A percentile compares a stretch with the other conserved stretches of the same genome.
Conservation (phyloP, 2,888 invertebrate species). For the Chydorus sphaericus region DNA sequence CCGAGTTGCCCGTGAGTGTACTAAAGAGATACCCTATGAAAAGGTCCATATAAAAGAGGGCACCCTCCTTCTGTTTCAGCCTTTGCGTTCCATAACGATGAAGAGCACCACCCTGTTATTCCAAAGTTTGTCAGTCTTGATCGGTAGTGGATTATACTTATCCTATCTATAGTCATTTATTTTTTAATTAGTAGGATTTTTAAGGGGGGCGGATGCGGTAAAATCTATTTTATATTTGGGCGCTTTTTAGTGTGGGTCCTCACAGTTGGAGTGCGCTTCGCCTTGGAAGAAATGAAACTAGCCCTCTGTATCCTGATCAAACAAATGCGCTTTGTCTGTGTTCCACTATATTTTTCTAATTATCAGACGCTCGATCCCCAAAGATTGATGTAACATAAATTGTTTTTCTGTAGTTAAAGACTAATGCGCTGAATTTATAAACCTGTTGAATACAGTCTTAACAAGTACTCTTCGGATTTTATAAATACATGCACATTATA, state of each 20-base stretch:
- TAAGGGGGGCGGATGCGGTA: too few relatives aligned
- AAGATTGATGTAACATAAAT: too few relatives aligned
- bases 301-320: slow-evolving; percentile 1
- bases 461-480: too few relatives aligned
- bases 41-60: not conserved
- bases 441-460: too few relatives aligned
- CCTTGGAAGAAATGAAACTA: not conserved
- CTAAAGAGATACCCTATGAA: not conserved
- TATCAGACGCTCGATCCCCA: too few relatives aligned
- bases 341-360: too few relatives aligned
- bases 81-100: not conserved
- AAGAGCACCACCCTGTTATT: not conserved
- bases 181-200: too few relatives aligned
- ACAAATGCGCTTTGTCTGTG: not conserved
- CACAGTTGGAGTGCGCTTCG: not conserved
- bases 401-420: too few relatives aligned
- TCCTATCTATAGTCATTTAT: too few relatives aligned
- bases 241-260: not conserved
- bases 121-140: not conserved
- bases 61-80: not conserved
- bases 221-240: not conserved
- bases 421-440: too few relatives aligned
- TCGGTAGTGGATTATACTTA: slow-evolving; percentile 37
- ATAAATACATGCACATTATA: too few relatives aligned
- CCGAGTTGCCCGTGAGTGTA: slow-evolving; percentile 7